Base-by-base conservation (phyloP, 1,140 invertebrate species). In the Bombus sylvicola region DNA sequence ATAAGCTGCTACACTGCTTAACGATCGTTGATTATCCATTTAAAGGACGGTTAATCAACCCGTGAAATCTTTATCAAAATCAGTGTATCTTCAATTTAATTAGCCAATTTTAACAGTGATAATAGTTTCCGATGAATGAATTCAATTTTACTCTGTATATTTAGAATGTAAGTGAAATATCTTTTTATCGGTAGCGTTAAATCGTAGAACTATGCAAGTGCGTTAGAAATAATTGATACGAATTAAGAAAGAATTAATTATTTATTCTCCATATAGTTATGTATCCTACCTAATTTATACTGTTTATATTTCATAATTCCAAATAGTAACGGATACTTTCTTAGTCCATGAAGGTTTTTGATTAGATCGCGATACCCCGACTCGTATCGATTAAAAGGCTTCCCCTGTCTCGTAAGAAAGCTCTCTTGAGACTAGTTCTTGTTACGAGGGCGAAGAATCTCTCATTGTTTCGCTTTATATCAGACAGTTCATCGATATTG, bases 351-450 rank as follows among this genome's bases (percentile, higher is more conserved):
- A 53, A 22, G 18, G 0, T 18, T 53, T 8, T 53, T 22, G 47
- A 53, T 8, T 53, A 22, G 47, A 53, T 53, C 47, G 28, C 28
- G 72, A 74, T 74, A n/a, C 47, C 12, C 39, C 39, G 39, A 18
- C 28, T 2, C 13, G 69, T 57, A 57, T 76, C 47, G 74, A 76
- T 76, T 57, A 59, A 59, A 31, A 76, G 25, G 31, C 34, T 37
- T 57, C 22, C 15, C 10, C 25, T 25, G 9, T 34, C 34, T 34
- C 43, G 73, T 37, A 57, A 76, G 74, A 76, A 76, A 76, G 37
- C 47, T 76, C 74, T 37, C 74, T 76, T 59, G 74, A 75, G 47
- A 57, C 34, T 37, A 47, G 25, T 76, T 76, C 74, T 76, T 59
- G 74, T 76, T 76, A 76, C 74, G 34, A 53, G 12, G 31, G 43